Conservation (phyloP, 2,888 invertebrate genomes). For the Escarpia spicata region DNA sequence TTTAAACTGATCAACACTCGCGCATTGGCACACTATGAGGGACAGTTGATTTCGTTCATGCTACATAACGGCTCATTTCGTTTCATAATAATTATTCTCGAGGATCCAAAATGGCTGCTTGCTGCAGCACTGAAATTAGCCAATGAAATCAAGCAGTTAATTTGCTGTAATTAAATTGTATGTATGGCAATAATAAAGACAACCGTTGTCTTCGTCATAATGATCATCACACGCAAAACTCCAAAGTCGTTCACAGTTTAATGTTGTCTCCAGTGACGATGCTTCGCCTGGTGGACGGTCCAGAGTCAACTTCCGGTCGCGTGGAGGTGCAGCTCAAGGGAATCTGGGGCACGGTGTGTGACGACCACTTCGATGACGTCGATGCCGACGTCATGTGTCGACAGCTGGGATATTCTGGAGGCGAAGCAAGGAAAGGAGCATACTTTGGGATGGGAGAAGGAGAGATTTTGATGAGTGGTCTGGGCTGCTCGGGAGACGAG, state of each 20-base stretch:
- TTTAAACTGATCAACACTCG: too few species aligned
- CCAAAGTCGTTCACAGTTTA: background rate
- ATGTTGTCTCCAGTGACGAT: background rate
- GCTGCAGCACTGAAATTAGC: too few species aligned
- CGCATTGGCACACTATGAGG: too few species aligned
- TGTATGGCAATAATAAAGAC: background rate
- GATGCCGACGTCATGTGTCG: constrained; percentile 20
- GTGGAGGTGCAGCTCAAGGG: background rate
- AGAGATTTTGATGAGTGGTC: constrained; percentile 6
- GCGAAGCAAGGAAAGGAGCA: background rate
- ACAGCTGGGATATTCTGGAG: constrained; percentile 1
- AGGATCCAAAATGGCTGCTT: too few species aligned
- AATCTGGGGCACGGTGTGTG: constrained; percentile 22
- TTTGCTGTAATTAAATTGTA: background rate
- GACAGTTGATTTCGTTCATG: too few species aligned
- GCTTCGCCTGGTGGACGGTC: background rate
- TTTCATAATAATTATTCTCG: too few species aligned
- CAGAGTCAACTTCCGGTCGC: background rate
- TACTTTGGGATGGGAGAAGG: constrained; percentile 22
- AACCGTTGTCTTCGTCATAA: background rate
- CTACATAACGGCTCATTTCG: too few species aligned
- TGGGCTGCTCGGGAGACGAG: constrained; percentile 7
- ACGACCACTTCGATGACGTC: constrained; percentile 21
- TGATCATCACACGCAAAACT: background rate
- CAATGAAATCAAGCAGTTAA: background rate